These are phyloP conservation scores for Tachycineta bicolor DNA, from an alignment of 2,113 vertebrate genomes.

Conservation along the genomic window DNA sequence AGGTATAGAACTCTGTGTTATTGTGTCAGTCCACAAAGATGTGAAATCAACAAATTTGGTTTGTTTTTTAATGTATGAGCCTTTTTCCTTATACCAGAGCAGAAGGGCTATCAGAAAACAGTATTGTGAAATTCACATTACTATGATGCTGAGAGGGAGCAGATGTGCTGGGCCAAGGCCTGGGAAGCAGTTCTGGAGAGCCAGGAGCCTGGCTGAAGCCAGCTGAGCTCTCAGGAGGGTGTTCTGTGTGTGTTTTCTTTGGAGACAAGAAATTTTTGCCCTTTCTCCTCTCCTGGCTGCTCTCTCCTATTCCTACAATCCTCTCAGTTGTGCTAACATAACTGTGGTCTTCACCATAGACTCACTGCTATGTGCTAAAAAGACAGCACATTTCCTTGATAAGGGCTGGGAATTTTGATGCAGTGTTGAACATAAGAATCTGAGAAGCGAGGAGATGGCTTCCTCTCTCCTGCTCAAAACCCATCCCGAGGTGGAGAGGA, in stretches of 20 bases:
- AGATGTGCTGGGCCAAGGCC: background rate
- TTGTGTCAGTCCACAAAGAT: background rate
- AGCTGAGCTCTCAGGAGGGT: background rate
- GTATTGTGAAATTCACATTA: slow-evolving; percentile 23
- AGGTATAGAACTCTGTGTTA: background rate
- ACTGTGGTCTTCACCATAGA: background rate
- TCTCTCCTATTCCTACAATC: background rate
- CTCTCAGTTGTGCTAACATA: slow-evolving; percentile 13
- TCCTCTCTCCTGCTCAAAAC: background rate
- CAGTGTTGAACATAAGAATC: background rate
- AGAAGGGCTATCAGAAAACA: background rate
- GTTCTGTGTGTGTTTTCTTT: slow-evolving; percentile 43
- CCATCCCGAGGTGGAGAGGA: no score
- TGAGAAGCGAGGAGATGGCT: background rate
- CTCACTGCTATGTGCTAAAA: background rate
- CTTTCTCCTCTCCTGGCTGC: slow-evolving; percentile 33
- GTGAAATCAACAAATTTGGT: background rate
- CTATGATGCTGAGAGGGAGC: background rate
- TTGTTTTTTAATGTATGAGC: background rate
- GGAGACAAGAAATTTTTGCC: slow-evolving; percentile 18
- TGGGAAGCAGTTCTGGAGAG: slow-evolving; percentile 2
- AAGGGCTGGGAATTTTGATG: background rate
- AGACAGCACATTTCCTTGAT: background rate
- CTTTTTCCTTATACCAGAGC: background rate
- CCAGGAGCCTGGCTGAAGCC: slow-evolving; percentile 8